A percentile compares a stretch with the other conserved stretches of the same genome.
phyloP scores from a whole-genome alignment of 2,888 invertebrate genomes.

The Ctenicera cuprea region DNA sequence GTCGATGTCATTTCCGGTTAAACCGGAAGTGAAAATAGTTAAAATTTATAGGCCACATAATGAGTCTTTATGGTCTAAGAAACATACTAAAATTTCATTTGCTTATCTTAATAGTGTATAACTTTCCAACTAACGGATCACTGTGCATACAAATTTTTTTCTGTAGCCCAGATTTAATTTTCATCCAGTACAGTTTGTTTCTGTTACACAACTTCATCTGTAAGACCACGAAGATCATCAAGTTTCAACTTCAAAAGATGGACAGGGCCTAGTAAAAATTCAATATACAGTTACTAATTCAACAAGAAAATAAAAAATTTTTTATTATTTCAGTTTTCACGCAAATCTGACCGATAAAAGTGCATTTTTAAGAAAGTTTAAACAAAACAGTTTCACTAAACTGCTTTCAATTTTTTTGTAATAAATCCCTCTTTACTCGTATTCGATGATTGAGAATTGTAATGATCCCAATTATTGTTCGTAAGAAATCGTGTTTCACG shows the following conservation, averaged over 20 bases:
- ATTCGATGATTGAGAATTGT: too few relatives aligned
- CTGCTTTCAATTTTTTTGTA: background rate
- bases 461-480: background rate
- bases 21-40: too few relatives aligned
- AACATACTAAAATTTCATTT: too few relatives aligned
- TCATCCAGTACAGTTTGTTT: constrained; percentile 12
- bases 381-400: background rate
- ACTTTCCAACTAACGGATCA: too few relatives aligned
- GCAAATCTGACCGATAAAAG: background rate
- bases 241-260: background rate
- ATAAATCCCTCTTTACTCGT: background rate
- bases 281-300: constrained; percentile 6
- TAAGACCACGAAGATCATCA: background rate
- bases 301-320: background rate
- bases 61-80: too few relatives aligned
- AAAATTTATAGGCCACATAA: too few relatives aligned
- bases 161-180: constrained; percentile 11
- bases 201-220: constrained; percentile 6
- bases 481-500: too few relatives aligned
- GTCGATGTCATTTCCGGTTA: too few relatives aligned
- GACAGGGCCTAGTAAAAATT: background rate
- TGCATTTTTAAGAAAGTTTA: background rate
- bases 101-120: too few relatives aligned
- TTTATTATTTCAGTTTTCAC: constrained; percentile 3
- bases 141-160: constrained; percentile 19